phyloP scores from a whole-genome alignment of 2,797 vertebrate species.

The Siniperca obscura region DNA sequence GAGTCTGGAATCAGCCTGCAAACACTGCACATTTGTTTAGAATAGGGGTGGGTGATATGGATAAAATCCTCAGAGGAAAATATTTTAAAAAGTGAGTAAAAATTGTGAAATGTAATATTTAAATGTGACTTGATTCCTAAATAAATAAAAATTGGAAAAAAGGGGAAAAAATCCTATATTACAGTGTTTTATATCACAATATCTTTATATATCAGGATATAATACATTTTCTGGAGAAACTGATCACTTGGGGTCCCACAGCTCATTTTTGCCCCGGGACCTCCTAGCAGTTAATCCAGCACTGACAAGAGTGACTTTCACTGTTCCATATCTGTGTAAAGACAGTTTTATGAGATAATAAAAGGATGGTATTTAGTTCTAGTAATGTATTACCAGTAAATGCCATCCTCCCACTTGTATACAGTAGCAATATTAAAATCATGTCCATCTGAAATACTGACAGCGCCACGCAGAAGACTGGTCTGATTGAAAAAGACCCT shows the following conservation, averaged over 20 bases:
- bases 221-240: conserved; percentile 10
- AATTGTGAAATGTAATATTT: not conserved
- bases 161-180: not conserved
- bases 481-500: conserved; percentile 22
- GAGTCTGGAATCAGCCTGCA: not conserved
- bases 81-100: not conserved
- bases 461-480: conserved; percentile 42
- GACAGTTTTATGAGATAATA: not conserved
- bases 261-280: not conserved
- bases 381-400: not conserved
- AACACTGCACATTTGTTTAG: not conserved
- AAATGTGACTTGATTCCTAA: conserved; percentile 8
- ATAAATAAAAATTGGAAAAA: not conserved
- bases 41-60: not conserved
- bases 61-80: conserved; percentile 10
- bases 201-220: conserved; percentile 1
- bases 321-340: not conserved
- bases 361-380: conserved; percentile 3
- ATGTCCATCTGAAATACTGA: conserved; percentile 12
- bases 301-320: not conserved
- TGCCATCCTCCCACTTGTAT: not conserved
- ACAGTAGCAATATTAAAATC: conserved; percentile 16
- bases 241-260: not conserved
- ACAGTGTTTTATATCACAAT: conserved; percentile 20
- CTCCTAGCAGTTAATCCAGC: not conserved